These are phyloP conservation scores for Okamejei kenojei DNA, from an alignment of 2,797 vertebrate genomes.

Conservation along the genomic window DNA sequence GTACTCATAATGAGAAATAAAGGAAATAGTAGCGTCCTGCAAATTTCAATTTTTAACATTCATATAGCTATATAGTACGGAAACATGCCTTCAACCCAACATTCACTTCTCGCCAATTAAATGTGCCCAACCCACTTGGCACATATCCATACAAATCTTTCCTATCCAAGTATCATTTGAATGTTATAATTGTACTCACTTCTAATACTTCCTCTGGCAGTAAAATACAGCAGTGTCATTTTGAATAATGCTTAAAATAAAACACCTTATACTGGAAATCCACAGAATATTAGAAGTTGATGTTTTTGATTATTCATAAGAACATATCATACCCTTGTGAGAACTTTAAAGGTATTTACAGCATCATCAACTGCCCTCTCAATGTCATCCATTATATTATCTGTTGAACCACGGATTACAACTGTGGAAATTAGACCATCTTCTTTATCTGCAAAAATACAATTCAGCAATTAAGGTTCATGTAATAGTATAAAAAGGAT, in stretches of 20 bases:
- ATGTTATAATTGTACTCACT: no score
- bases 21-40: background rate
- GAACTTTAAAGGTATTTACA: slow-evolving; percentile 95
- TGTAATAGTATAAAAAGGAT: background rate
- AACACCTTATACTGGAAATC: no score
- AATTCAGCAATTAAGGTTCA: background rate
- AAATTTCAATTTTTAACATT: background rate
- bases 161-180: no score
- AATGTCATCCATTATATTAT: slow-evolving; percentile 95
- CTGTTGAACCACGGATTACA: slow-evolving; percentile 90
- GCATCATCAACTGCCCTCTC: slow-evolving; percentile 92
- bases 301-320: no score
- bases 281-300: background rate
- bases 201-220: no score
- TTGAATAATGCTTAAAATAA: background rate
- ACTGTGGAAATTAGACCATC: slow-evolving; percentile 87
- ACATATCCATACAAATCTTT: no score
- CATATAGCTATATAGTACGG: no score
- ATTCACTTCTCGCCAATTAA: no score
- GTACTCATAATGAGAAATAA: background rate
- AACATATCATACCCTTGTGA: slow-evolving; percentile 72
- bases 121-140: no score
- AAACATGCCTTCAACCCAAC: no score
- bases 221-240: background rate
- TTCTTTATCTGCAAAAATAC: slow-evolving; percentile 76